phyloP scores from a whole-genome alignment of 2,113 vertebrate species.

The Notothenia rossii region DNA sequence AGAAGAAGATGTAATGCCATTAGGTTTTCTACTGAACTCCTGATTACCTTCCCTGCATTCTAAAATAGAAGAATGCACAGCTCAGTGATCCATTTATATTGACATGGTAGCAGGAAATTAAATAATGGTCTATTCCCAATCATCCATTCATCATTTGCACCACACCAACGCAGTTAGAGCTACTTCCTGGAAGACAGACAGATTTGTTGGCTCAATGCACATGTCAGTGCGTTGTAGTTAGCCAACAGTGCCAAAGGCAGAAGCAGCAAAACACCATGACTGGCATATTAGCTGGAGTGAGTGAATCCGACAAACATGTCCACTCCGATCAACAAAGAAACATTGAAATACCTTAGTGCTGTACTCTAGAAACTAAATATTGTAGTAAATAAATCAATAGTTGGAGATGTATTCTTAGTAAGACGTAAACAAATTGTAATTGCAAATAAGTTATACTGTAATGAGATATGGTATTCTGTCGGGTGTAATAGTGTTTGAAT shows the following conservation, averaged over 20 bases:
- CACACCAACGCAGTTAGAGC: constrained; percentile 38
- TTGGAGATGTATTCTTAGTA: not conserved
- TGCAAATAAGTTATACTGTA: constrained; percentile 1
- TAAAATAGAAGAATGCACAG: constrained; percentile 55
- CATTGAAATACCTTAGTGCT: not conserved
- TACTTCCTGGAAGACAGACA: constrained; percentile 57
- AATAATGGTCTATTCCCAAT: constrained; percentile 56
- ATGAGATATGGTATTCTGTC: not conserved
- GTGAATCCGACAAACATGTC: constrained; percentile 30
- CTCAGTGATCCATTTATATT: constrained; percentile 46
- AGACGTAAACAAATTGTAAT: not conserved
- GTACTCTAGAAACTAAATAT: not conserved
- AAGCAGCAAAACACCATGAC: constrained; percentile 41
- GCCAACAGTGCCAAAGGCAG: constrained; percentile 49
- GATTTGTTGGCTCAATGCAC: constrained; percentile 55
- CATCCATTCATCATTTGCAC: constrained; percentile 60
- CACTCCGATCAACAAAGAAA: constrained; percentile 12
- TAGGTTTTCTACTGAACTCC: constrained; percentile 36
- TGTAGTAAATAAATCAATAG: not conserved
- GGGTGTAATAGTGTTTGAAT: not conserved
- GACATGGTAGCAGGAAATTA: constrained; percentile 54
- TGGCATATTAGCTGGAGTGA: constrained; percentile 22
- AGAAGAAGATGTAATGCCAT: constrained; percentile 38
- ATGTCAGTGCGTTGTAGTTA: constrained; percentile 55
- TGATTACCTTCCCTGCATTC: constrained; percentile 43